Evolutionary conservation across 1,140 invertebrate species (phyloP), one percentile per base, ranked within the genome.

Genomic region (Neelides sp.): DNA sequence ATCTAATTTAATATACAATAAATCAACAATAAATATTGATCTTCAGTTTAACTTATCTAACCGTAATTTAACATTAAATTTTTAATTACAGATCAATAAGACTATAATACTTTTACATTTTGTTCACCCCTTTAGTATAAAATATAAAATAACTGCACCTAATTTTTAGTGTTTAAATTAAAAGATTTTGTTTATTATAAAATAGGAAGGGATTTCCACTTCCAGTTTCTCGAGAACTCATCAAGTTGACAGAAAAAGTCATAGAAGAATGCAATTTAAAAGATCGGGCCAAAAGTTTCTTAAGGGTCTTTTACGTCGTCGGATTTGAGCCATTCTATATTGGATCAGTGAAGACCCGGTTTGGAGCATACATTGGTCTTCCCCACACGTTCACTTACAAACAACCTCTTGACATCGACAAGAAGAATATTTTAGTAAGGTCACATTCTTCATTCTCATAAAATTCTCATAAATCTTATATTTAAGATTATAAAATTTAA

Each of bases 291-390:
- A 66, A 61, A n/a, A 60, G 63, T 27, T 40, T 65, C 10, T 63
- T 74, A 36, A 65, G 71, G 37, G 71, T 78, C 1, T 83, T 83
- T 54, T 72, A 70, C 13, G 72, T 75, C 3, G 71, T 67, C 63
- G 79, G 79, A n/a, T 76, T 78, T 54, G 74, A 83, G 63, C 39
- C 76, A 0, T 73, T 74, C 57, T 67, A 73, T 59, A 69, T 69
- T 3, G 79, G 79, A 15, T 62, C 66, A 0, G 43, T 61, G 0
- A 57, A 55, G 4, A 62, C 61, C 19, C 66, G 57, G n/a, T 69
- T 58, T 57, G 79, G 79, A 12, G 69, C 66, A 3, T 66, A 73
- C 24, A 60, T 84, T 44, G 82, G 82, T 4, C 66, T 83, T 20
- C 82, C 82, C 2, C 60, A 67, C 1, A 77, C 75, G 62, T 83